Base-by-base conservation (phyloP, 2,113 vertebrate genomes). In the Sarotherodon lohbergeri region DNA sequence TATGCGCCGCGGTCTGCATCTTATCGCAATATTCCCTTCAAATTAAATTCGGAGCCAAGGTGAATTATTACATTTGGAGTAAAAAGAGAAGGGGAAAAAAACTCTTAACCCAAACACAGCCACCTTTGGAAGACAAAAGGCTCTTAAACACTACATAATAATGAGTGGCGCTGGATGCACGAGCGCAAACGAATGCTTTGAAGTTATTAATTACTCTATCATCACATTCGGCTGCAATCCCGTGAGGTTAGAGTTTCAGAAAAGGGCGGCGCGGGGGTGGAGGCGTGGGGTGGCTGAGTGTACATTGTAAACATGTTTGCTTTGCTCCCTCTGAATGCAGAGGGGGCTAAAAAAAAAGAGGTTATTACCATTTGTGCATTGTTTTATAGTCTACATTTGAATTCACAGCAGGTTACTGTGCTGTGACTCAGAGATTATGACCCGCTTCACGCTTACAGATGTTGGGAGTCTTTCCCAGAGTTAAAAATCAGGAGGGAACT, bases 141-240 rank as follows among this genome's bases (percentile, higher is more conserved):
- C 27, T 79, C 61, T 78, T 83, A 79, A 16, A 90, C 79, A 50
- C 76, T 80, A 71, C 81, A 82, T 81, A 78, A 85, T 84, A 86
- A 85, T 85, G 61, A 93, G 76, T 9, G 48, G 14, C 41, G 13
- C 17, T 86, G 85, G 84, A 86, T 86, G 82, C 57, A 85, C 8
- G 7, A 81, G 54, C 80, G 84, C 68, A 82, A 85, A 92, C 39
- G 3, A 86, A 86, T n/a, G 68, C 90, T 92, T 94, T 94, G 88
- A 92, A 93, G 83, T 83, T 80, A 66, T 84, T 94, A 93, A 92
- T 94, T 91, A 88, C 83, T 88, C 71, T 46, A 89, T 91, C 88
- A 91, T 88, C 91, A 89, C 52, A 5, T 92, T 88, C 48, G 27
- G 66, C 87, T 83, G 90, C 89, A 87, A 80, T 90, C 85, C 81